Evolutionary conservation across 2,113 vertebrate species (phyloP), one percentile per base, ranked within the genome.

Genomic region (Rhadina sibilatrix): DNA sequence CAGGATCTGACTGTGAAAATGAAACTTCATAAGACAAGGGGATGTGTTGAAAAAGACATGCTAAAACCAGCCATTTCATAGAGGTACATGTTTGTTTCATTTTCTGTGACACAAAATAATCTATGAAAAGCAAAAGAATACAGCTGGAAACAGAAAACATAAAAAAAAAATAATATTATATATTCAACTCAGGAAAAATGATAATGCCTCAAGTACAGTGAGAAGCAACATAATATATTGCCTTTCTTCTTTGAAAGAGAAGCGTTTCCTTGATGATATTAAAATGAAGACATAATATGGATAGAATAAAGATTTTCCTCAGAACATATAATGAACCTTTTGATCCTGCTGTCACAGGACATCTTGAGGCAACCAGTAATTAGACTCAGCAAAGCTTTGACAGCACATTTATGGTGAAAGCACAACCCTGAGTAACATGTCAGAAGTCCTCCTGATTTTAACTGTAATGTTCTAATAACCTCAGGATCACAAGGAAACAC

Each of bases 301-400:
- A 81, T 16, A 74, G 54, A 93, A 74, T 49, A 81, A 90, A 91
- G 56, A 87, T 89, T 86, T 81, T 94, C 76, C 74, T 63, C 74
- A 60, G 60, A 87, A 52, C 33, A 75, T 44, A 47, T 52, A 89
- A 95, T 78, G 78, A 93, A 68, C 78, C 65, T 87, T 91, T 95
- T 90, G 87, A 85, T 94, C 84, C 86, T 87, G 60, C 84, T 95
- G 87, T 90, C 90, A 91, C 0, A 3, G 52, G 53, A 87, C 46
- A 87, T 85, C 74, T 93, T n/a, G 38, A 89, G 81, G 81, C 69
- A 94, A 94, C 30, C 33, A 28, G 69, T 56, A 95, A 94, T 94
- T 84, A 84, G 56, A 75, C 72, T n/a, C 28, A 82, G 90, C 56
- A 91, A 89, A 82, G 69, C 74, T 93, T 31, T 96, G 65, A 93